Conservation (phyloP, 2,888 invertebrate genomes). For the Torymus texanus region DNA sequence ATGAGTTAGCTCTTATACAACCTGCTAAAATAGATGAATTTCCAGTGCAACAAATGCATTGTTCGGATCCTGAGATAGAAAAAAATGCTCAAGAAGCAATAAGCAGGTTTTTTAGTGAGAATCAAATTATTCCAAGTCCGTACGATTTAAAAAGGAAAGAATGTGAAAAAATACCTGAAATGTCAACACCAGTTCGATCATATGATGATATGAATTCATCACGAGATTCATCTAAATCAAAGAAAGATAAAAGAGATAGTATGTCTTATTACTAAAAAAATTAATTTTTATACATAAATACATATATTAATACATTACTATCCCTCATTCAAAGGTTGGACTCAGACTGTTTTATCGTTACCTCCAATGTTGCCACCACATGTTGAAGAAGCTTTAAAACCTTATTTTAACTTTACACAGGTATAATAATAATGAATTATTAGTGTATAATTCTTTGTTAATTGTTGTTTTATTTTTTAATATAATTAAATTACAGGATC, state of each 20-base stretch:
- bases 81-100: slow-evolving; percentile 82
- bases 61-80: slow-evolving; percentile 81
- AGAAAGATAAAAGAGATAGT: slow-evolving; percentile 49
- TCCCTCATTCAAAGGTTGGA: slow-evolving; percentile 76
- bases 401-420: slow-evolving; percentile 79
- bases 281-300: slow-evolving; percentile 28
- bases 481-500: slow-evolving; percentile 63
- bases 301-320: neutral
- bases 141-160: slow-evolving; percentile 69
- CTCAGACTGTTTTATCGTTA: slow-evolving; percentile 81
- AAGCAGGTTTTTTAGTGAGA: slow-evolving; percentile 79
- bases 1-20: slow-evolving; percentile 81
- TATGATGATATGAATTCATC: slow-evolving; percentile 52
- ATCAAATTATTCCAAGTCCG: slow-evolving; percentile 79
- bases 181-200: slow-evolving; percentile 61
- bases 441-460: neutral
- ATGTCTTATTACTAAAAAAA: slow-evolving; percentile 11
- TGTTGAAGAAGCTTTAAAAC: slow-evolving; percentile 79
- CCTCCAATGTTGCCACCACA: slow-evolving; percentile 80
- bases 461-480: slow-evolving; percentile 7
- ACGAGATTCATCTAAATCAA: slow-evolving; percentile 31
- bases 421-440: slow-evolving; percentile 59
- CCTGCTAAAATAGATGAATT: slow-evolving; percentile 83
- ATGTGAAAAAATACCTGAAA: slow-evolving; percentile 51
- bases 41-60: slow-evolving; percentile 79